Percentiles rank a stretch among this genome's conserved stretches.
These are phyloP conservation scores for Plebejus argus DNA, from an alignment of 2,888 invertebrate species.

Conservation along the genomic window DNA sequence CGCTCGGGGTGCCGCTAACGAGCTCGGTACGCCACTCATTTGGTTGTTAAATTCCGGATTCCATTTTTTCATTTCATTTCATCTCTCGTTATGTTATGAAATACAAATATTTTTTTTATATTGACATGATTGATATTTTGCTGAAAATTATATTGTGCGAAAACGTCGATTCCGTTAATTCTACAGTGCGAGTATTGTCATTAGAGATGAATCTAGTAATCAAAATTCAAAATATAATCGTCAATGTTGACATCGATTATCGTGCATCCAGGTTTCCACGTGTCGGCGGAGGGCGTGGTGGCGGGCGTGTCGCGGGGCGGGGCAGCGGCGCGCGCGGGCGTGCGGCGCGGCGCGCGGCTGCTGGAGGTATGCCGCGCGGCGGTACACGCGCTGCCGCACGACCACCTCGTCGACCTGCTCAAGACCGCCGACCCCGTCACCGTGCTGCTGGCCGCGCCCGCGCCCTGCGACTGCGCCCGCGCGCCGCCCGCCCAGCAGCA, in stretches of 20 bases:
- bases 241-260: background rate
- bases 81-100: no score
- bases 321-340: slow-evolving; percentile 89
- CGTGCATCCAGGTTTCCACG: slow-evolving; percentile 85
- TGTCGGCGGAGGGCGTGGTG: slow-evolving; percentile 95
- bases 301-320: slow-evolving; percentile 91
- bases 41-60: background rate
- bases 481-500: slow-evolving; percentile 61
- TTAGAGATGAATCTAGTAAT: no score
- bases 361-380: slow-evolving; percentile 96
- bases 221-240: no score
- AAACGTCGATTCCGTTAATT: no score
- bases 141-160: no score
- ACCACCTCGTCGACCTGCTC: slow-evolving; percentile 95
- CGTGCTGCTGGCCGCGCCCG: slow-evolving; percentile 63
- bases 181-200: no score
- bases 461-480: slow-evolving; percentile 80
- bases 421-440: slow-evolving; percentile 94
- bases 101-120: no score
- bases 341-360: slow-evolving; percentile 92
- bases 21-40: slow-evolving; percentile 75
- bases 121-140: no score
- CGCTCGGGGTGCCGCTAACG: slow-evolving; percentile 89
- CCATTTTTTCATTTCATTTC: no score
- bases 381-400: slow-evolving; percentile 93